phyloP scores from a whole-genome alignment of 1,140 invertebrate genomes.

The Saxidomus purpurata region DNA sequence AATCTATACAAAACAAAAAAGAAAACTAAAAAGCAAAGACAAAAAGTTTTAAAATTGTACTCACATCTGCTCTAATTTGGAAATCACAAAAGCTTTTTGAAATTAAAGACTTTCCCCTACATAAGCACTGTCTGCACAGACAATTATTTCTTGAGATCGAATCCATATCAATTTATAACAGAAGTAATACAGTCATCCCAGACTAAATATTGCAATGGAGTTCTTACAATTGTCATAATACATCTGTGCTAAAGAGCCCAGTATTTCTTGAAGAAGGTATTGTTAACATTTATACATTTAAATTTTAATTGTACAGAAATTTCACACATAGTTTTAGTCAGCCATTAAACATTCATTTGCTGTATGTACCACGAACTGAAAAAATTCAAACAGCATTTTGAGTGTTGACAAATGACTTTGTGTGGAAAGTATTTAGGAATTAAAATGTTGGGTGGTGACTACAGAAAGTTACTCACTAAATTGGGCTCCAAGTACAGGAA shows the following conservation, averaged over 20 bases:
- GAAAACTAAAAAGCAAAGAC: background rate
- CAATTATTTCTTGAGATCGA: conserved; percentile 37
- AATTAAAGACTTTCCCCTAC: background rate
- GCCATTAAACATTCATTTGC: no score
- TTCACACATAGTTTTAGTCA: no score
- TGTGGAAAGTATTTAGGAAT: no score
- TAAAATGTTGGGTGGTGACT: no score
- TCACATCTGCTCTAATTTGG: background rate
- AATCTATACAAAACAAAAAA: background rate
- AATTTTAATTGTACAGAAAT: no score
- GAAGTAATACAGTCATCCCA: background rate
- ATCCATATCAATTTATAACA: conserved; percentile 38
- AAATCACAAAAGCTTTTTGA: conserved; percentile 6
- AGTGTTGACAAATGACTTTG: no score
- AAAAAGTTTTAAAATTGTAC: background rate
- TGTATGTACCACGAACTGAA: no score
- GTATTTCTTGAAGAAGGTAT: no score
- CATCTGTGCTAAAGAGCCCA: background rate
- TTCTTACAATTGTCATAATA: conserved; percentile 13
- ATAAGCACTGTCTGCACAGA: conserved; percentile 26
- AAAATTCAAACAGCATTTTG: no score
- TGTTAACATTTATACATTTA: no score
- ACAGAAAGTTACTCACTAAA: no score
- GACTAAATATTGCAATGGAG: background rate
- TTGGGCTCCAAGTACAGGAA: no score